Evolutionary conservation across 2,797 vertebrate species (phyloP), one percentile per base, ranked within the genome.

Genomic region (Liparis tanakae): DNA sequence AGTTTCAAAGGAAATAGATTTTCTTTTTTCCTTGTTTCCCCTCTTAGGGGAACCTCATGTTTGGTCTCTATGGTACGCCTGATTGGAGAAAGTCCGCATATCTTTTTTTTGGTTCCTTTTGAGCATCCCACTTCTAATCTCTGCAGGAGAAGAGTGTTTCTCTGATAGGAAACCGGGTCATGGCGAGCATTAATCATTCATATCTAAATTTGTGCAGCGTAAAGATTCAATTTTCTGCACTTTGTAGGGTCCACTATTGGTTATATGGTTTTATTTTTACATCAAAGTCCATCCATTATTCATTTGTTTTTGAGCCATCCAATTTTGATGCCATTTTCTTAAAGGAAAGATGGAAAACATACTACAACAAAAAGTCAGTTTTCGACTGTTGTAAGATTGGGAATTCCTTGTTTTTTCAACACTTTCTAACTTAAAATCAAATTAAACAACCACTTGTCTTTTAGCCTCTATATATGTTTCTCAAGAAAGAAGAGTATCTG

Each of bases 181-280:
- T 13, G 36, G 51, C 9, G 7, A 20, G 43, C 87, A 93, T 93
- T 62, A 91, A 93, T 93, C 76, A 87, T 93, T 93, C 67, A 92
- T 91, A 80, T 85, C 81, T 83, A 86, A 83, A 91, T 92, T 92
- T 90, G 86, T 85, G 81, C 82, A 75, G 75, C 0, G 80, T 87
- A 91, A 89, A 86, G 83, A 92, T 91, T 88, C 87, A 88, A 90
- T 90, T 90, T 91, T 91, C 81, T 88, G 90, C 84, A 90, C 92
- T 92, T 89, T 89, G 73, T 80, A 80, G 60, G 81, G 76, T 81
- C 76, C 72, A 68, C 73, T 82, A 73, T 87, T 90, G 74, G 89
- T 85, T 84, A 82, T 87, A 79, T 82, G 80, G 69, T 79, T 91
- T 91, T 93, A 94, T 91, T 93, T 93, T 89, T 92, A 91, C 80